A percentile compares a stretch with the other conserved stretches of the same genome.
Conservation (phyloP, 2,888 invertebrate species). For the Conus canariensis region DNA sequence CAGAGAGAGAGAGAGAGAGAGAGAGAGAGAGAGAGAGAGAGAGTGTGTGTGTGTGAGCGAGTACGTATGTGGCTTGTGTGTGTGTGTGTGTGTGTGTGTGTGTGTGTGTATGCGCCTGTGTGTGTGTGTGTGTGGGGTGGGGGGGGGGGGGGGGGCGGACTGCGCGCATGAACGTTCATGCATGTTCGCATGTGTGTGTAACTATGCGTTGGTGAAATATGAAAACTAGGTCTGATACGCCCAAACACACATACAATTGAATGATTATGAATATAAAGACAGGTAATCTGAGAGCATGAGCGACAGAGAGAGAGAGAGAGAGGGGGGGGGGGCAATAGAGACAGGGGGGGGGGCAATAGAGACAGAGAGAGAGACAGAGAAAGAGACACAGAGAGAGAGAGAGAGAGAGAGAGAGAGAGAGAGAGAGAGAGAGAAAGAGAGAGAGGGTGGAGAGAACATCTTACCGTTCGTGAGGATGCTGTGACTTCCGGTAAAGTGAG, state of each 20-base stretch:
- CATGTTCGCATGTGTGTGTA: neutral
- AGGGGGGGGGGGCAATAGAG: neutral
- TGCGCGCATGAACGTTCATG: too few species aligned
- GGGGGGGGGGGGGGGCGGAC: too few species aligned
- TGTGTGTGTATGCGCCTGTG: too few species aligned
- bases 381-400: neutral
- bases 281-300: too few species aligned
- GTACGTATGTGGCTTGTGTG: too few species aligned
- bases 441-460: neutral
- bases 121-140: too few species aligned
- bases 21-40: too few species aligned
- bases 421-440: neutral
- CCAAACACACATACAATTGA: neutral
- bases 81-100: too few species aligned
- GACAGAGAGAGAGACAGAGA: neutral
- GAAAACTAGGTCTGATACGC: neutral
- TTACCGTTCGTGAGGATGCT: neutral
- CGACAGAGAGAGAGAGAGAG: neutral
- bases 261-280: neutral
- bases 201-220: neutral
- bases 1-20: too few species aligned
- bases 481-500: slow-evolving; percentile 32
- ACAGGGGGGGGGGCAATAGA: neutral
- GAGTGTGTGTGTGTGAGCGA: too few species aligned
- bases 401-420: neutral